Conservation (phyloP, 1,140 invertebrate species). For the Carposina sasakii region DNA sequence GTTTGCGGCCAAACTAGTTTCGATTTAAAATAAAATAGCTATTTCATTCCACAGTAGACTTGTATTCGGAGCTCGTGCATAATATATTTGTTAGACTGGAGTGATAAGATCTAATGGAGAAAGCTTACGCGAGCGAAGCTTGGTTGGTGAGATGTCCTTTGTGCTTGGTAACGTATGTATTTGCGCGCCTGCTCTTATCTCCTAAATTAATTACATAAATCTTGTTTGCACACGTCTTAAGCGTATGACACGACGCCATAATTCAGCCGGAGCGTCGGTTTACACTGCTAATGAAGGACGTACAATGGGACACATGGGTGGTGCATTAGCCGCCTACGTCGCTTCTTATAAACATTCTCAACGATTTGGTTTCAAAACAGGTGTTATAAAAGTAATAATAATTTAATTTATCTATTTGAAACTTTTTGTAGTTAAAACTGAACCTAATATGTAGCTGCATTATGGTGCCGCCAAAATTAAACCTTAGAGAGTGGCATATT, state of each 20-base stretch:
- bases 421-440: too few species aligned
- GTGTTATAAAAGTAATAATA: too few species aligned
- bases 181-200: slow-evolving; percentile 60
- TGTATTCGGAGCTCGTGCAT: too few species aligned
- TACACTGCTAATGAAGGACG: slow-evolving; percentile 62
- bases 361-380: too few species aligned
- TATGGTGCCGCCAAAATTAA: too few species aligned
- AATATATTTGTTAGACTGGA: neutral
- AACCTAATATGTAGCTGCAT: too few species aligned
- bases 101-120: neutral
- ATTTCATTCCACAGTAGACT: too few species aligned
- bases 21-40: neutral
- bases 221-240: slow-evolving; percentile 71
- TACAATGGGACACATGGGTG: slow-evolving; percentile 24
- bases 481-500: too few species aligned
- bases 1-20: too few species aligned
- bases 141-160: slow-evolving; percentile 34
- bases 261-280: slow-evolving; percentile 58
- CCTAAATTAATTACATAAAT: slow-evolving; percentile 73
- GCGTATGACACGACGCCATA: slow-evolving; percentile 64
- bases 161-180: slow-evolving; percentile 54
- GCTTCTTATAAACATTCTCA: too few species aligned
- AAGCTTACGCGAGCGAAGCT: neutral
- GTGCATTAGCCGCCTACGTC: slow-evolving; percentile 13
- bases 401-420: too few species aligned